Base-by-base conservation (phyloP, 2,113 vertebrate genomes). In the Panthera leo region DNA sequence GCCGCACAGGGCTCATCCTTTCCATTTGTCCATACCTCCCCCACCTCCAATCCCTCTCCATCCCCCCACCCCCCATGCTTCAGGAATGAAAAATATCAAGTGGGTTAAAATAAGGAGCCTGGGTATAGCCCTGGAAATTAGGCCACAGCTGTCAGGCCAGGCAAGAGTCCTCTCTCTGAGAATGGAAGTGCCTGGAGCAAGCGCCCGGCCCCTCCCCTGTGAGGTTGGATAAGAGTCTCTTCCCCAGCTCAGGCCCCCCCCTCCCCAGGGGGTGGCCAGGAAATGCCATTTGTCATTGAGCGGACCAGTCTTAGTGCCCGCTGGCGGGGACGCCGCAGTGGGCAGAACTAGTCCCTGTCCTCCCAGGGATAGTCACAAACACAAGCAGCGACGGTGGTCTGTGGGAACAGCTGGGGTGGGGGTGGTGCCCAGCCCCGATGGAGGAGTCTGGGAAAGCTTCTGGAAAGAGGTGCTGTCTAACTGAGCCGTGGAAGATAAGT, bases 91-190 rank as follows among this genome's bases (percentile, higher is more conserved):
- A 98, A 97, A 98, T 98, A 98, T 98, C 94, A 97, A 91, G 97
- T 97, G 98, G 98, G 90, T 92, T 96, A 97, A 98, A 98, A 97
- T 98, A 97, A 98, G 98, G 97, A 97, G 91, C 97, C 91, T 85
- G 91, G 97, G 97, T 92, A 98, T 92, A 97, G 98, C 93, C 98
- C 97, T 98, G 80, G 98, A 98, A 99, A 99, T 98, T 94, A 98
- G 99, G 98, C 98, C 98, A 98, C 98, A 98, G 98, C 98, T 99
- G 98, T 98, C 98, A 98, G 97, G 91, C 98, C 97, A 82, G 89
- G 93, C 97, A 97, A 78, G 97, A 97, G 97, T 83, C 80, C n/a
- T 34, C 2, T 95, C 97, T 98, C 96, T 12, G 48, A 97, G 97
- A 94, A 92, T 85, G 94, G 95, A 97, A 61, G 94, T 53, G 78